These are phyloP conservation scores for Trichogramma pretiosum DNA, from an alignment of 1,140 invertebrate species.

Conservation along the genomic window DNA sequence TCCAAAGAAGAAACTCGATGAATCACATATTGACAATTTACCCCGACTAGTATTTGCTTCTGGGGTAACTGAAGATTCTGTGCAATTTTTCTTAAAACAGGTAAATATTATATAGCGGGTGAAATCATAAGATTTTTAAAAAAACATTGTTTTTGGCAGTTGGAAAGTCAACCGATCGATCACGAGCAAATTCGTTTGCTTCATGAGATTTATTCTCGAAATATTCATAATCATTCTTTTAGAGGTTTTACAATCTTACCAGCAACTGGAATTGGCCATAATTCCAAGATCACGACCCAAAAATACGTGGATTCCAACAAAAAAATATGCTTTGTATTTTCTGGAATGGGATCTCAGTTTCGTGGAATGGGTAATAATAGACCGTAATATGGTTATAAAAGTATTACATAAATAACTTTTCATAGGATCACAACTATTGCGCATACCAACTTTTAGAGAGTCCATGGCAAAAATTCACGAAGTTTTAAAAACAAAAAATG, in stretches of 20 bases:
- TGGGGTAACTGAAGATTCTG: constrained; percentile 51
- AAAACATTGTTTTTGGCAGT: background rate
- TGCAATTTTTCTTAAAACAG: constrained; percentile 23
- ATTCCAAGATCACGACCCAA: too few relatives aligned
- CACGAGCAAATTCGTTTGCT: background rate
- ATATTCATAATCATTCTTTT: background rate
- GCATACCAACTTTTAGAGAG: background rate
- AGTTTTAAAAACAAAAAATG: constrained; percentile 33
- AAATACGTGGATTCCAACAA: too few relatives aligned
- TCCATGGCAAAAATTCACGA: background rate
- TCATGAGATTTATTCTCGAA: background rate
- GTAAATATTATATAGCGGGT: background rate
- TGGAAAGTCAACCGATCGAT: background rate
- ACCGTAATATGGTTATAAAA: background rate
- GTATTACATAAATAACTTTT: background rate
- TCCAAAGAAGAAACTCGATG: constrained; percentile 6
- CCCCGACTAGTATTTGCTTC: constrained; percentile 45
- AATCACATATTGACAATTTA: constrained; percentile 13
- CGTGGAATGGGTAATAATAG: constrained; percentile 45
- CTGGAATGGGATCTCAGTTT: constrained; percentile 66
- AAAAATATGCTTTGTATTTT: constrained; percentile 45
- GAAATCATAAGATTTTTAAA: background rate
- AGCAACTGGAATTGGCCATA: background rate
- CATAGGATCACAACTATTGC: constrained; percentile 24
- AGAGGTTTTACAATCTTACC: background rate